Percentiles rank a stretch among this genome's conserved stretches.
phyloP scores from a whole-genome alignment of 2,888 invertebrate genomes.

The Leptopilina myrica region DNA sequence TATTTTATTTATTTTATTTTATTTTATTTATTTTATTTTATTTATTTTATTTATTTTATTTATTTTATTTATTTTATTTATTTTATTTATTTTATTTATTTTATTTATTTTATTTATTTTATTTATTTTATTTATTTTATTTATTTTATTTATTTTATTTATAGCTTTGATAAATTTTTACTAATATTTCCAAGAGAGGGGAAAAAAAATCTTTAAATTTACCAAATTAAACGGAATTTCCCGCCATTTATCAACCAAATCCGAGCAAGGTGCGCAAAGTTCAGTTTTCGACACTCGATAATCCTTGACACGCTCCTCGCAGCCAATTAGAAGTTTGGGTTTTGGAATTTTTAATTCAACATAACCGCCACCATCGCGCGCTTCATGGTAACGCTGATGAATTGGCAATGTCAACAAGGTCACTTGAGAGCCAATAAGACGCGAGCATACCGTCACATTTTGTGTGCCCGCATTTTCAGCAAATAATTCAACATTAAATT shows the following conservation, averaged over 20 bases:
- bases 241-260: slow-evolving; percentile 67
- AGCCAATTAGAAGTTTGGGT: slow-evolving; percentile 68
- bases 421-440: slow-evolving; percentile 49
- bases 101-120: too few species aligned
- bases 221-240: slow-evolving; percentile 67
- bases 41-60: too few species aligned
- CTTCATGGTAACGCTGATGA: slow-evolving; percentile 71
- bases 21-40: too few species aligned
- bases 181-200: too few species aligned
- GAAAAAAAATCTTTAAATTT: too few species aligned
- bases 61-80: too few species aligned
- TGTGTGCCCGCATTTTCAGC: slow-evolving; percentile 68
- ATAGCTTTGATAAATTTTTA: too few species aligned
- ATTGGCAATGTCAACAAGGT: slow-evolving; percentile 65
- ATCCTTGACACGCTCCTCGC: slow-evolving; percentile 64
- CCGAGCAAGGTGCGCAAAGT: slow-evolving; percentile 67
- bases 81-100: too few species aligned
- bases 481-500: slow-evolving; percentile 71
- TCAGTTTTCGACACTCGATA: slow-evolving; percentile 65
- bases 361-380: slow-evolving; percentile 58
- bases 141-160: too few species aligned
- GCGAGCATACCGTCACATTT: slow-evolving; percentile 65
- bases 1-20: too few species aligned
- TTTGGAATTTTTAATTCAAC: slow-evolving; percentile 60
- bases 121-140: too few species aligned